Conservation (phyloP, 2,797 vertebrate genomes). For the Myotis vivesi region DNA sequence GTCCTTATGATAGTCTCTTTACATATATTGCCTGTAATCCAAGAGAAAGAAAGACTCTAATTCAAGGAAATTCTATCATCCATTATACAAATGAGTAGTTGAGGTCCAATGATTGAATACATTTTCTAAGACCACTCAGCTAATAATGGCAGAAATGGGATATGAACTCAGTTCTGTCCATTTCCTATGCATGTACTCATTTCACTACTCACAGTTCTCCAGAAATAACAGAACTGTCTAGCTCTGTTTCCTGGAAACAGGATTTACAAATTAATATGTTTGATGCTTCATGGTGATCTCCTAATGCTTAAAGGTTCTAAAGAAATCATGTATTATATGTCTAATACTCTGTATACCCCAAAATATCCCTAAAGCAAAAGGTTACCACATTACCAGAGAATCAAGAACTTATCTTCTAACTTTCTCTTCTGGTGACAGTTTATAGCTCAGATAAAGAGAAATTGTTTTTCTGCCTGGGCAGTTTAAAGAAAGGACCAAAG, state of each 20-base stretch:
- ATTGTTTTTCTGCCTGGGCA: conserved; percentile 32
- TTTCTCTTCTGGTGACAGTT: conserved; percentile 22
- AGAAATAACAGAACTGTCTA: not conserved
- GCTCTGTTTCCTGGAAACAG: not conserved
- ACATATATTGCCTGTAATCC: not conserved
- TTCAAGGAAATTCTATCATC: not conserved
- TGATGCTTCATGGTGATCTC: not conserved
- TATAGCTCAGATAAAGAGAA: conserved; percentile 43
- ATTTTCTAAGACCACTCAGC: not conserved
- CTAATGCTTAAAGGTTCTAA: not conserved
- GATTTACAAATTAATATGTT: not conserved
- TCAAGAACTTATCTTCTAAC: not conserved
- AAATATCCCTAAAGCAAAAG: conserved; percentile 7
- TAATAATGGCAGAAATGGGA: not conserved
- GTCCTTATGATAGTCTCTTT: not conserved
- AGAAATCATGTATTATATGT: not conserved
- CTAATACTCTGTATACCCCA: not conserved
- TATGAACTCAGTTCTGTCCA: not conserved
- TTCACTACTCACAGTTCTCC: not conserved
- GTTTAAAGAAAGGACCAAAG: conserved; percentile 7
- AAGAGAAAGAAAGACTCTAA: conserved; percentile 1
- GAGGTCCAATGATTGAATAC: not conserved
- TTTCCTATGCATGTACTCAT: not conserved
- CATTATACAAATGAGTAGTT: not conserved
- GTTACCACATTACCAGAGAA: not conserved